A percentile compares a stretch with the other conserved stretches of the same genome.
phyloP scores from a whole-genome alignment of 2,888 invertebrate species.

The Acrobasis repandana region DNA sequence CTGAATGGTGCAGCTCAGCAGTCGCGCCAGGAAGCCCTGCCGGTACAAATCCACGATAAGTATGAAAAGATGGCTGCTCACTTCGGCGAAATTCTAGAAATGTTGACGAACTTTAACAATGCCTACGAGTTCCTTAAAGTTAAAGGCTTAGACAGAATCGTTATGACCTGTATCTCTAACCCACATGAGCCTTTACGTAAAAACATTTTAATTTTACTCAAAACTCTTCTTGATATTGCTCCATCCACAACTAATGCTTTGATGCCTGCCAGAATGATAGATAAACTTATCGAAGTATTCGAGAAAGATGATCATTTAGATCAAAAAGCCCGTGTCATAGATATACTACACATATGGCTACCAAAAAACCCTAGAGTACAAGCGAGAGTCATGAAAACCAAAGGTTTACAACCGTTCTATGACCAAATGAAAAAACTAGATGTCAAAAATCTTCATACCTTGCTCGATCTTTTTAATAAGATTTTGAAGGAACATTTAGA shows the following conservation, averaged over 20 bases:
- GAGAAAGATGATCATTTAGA: constrained; percentile 52
- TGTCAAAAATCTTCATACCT: constrained; percentile 40
- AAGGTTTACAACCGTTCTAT: constrained; percentile 66
- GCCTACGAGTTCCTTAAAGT: constrained; percentile 54
- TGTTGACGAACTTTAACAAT: constrained; percentile 43
- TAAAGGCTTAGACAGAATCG: constrained; percentile 54
- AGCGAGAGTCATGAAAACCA: constrained; percentile 61
- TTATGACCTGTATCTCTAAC: constrained; percentile 42
- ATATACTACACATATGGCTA: constrained; percentile 59
- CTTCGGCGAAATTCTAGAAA: constrained; percentile 44
- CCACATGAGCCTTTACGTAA: constrained; percentile 34
- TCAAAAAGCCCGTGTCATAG: constrained; percentile 55
- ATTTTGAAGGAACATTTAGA: constrained; percentile 61
- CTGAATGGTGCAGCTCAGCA: constrained; percentile 34
- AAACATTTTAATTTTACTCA: constrained; percentile 31
- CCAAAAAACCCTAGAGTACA: constrained; percentile 63
- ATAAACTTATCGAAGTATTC: constrained; percentile 59
- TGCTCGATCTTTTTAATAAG: constrained; percentile 62
- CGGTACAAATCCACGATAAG: constrained; percentile 39
- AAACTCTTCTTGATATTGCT: constrained; percentile 50
- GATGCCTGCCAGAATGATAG: constrained; percentile 53
- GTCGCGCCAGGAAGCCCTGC: constrained; percentile 28
- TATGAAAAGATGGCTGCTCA: constrained; percentile 43
- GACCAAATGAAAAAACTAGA: constrained; percentile 57
- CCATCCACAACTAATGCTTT: constrained; percentile 47